Percentiles rank a stretch among this genome's conserved stretches.
phyloP scores from a whole-genome alignment of 2,888 invertebrate genomes.

The Lasioglossum morio region DNA sequence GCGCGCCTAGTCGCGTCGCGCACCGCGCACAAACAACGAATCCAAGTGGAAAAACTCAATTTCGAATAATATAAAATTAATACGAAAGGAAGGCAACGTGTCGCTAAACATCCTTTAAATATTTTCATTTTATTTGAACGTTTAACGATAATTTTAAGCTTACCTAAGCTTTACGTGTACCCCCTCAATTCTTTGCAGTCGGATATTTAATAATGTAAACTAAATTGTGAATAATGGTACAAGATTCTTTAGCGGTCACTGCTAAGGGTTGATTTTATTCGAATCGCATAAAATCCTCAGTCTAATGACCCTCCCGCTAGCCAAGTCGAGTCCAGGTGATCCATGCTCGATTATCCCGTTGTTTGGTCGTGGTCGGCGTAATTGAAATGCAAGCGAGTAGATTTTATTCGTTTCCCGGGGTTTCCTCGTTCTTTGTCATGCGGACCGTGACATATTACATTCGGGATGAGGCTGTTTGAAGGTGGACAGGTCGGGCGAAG shows the following conservation, averaged over 20 bases:
- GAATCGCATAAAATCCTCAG: neutral
- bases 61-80: too few relatives aligned
- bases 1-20: neutral
- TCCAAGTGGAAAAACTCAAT: neutral
- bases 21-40: neutral
- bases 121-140: too few relatives aligned
- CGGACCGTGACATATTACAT: slow-evolving; percentile 53
- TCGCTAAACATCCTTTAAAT: too few relatives aligned
- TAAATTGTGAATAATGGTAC: too few relatives aligned
- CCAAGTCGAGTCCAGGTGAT: neutral
- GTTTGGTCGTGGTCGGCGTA: slow-evolving; percentile 1
- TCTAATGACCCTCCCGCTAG: neutral
- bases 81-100: too few relatives aligned
- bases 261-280: too few relatives aligned
- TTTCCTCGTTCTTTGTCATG: slow-evolving; percentile 47
- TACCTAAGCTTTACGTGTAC: too few relatives aligned
- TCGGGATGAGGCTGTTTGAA: slow-evolving; percentile 62
- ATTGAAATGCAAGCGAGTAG: slow-evolving; percentile 32
- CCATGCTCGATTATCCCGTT: neutral
- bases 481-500: slow-evolving; percentile 40
- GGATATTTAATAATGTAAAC: too few relatives aligned
- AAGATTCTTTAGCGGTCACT: too few relatives aligned
- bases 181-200: neutral
- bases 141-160: too few relatives aligned
- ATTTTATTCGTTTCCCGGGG: slow-evolving; percentile 4